Conservation (phyloP, 2,797 vertebrate genomes). For the Zalophus californianus region DNA sequence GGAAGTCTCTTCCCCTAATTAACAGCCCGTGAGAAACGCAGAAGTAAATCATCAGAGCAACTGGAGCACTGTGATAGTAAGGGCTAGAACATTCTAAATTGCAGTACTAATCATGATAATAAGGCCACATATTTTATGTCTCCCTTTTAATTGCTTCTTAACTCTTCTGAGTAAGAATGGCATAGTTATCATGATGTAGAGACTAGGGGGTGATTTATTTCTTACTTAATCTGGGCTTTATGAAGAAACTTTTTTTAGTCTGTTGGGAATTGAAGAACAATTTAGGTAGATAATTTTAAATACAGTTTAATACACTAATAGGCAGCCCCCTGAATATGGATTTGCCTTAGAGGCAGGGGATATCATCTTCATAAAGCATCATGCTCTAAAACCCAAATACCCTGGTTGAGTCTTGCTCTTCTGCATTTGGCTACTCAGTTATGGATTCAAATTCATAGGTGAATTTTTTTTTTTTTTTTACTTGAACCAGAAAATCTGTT, state of each 20-base stretch:
- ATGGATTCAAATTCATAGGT: neutral
- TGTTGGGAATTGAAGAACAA: slow-evolving; percentile 40
- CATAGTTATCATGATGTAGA: slow-evolving; percentile 51
- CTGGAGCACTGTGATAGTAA: slow-evolving; percentile 50
- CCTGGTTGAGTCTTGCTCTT: neutral
- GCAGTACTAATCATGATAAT: slow-evolving; percentile 68
- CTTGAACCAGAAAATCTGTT: neutral
- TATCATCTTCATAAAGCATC: neutral
- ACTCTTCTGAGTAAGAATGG: slow-evolving; percentile 57
- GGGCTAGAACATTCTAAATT: slow-evolving; percentile 72
- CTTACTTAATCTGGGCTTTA: slow-evolving; percentile 34
- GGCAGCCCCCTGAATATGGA: neutral
- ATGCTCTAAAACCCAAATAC: neutral
- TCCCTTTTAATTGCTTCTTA: slow-evolving; percentile 77
- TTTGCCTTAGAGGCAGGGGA: neutral
- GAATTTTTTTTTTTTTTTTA: neutral
- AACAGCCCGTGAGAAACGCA: slow-evolving; percentile 50
- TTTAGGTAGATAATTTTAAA: slow-evolving; percentile 60
- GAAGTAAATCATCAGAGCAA: slow-evolving; percentile 61
- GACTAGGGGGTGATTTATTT: slow-evolving; percentile 66
- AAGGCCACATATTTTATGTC: slow-evolving; percentile 51
- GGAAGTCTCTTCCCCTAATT: slow-evolving; percentile 67
- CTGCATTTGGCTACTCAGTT: neutral
- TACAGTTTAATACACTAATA: slow-evolving; percentile 12
- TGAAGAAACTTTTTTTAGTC: slow-evolving; percentile 14